phyloP scores from a whole-genome alignment of 2,888 invertebrate species.

The Papilio demoleus region DNA sequence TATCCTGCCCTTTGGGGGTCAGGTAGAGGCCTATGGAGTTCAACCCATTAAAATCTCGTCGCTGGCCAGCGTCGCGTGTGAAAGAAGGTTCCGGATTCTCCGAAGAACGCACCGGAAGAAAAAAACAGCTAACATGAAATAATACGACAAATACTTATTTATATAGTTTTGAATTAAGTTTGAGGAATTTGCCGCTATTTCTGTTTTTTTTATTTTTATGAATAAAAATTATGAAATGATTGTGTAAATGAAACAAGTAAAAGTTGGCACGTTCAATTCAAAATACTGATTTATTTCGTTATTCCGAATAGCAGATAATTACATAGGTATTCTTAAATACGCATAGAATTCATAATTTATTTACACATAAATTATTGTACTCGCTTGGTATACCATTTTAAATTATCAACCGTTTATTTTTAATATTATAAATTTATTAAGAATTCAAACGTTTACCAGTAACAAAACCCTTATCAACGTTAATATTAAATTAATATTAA shows the following conservation, averaged over 20 bases:
- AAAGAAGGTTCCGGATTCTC: no score
- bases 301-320: constrained; percentile 71
- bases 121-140: no score
- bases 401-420: constrained; percentile 56
- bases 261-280: constrained; percentile 81
- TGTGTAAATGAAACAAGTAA: constrained; percentile 65
- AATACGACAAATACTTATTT: no score
- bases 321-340: constrained; percentile 51
- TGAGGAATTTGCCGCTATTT: no score
- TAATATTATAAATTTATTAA: constrained; percentile 51
- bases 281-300: constrained; percentile 78
- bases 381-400: constrained; percentile 75
- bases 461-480: neutral
- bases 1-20: no score
- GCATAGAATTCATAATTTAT: constrained; percentile 72
- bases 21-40: no score
- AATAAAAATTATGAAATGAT: no score
- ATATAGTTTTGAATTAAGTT: no score
- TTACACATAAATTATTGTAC: constrained; percentile 81
- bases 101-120: no score
- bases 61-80: no score
- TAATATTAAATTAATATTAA: neutral
- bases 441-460: constrained; percentile 45
- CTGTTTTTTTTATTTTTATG: no score
- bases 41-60: no score